Conservation (phyloP, 2,888 invertebrate species). For the Idaea straminata region DNA sequence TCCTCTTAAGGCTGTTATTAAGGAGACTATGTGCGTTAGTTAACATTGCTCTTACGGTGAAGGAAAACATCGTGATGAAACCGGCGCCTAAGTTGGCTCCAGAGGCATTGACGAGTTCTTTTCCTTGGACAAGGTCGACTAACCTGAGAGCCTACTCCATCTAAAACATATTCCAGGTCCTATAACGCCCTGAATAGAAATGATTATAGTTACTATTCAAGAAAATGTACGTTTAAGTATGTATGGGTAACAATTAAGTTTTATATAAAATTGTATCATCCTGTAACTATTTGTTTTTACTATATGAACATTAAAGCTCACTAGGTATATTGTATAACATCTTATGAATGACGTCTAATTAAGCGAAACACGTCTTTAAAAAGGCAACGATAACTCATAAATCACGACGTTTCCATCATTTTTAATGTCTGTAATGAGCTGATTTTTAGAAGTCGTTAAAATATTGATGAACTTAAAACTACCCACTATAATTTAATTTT, state of each 20-base stretch:
- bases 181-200: too few relatives aligned
- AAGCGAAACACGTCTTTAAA: conserved; percentile 9
- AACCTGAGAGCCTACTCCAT: too few relatives aligned
- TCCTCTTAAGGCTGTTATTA: too few relatives aligned
- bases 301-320: background rate
- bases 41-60: too few relatives aligned
- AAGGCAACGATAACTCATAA: conserved; percentile 21
- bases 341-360: conserved; percentile 3
- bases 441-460: conserved; percentile 36
- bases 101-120: too few relatives aligned
- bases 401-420: conserved; percentile 24
- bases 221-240: too few relatives aligned
- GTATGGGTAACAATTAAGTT: background rate
- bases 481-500: conserved; percentile 49
- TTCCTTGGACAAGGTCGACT: too few relatives aligned
- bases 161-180: too few relatives aligned
- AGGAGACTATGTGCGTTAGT: too few relatives aligned
- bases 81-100: too few relatives aligned
- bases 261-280: background rate
- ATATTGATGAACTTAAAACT: conserved; percentile 48
- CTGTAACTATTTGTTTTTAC: background rate
- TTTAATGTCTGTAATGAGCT: conserved; percentile 29
- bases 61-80: too few relatives aligned
- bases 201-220: too few relatives aligned
- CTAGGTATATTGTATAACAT: background rate